These are phyloP conservation scores for Sapayoa aenigma DNA, from an alignment of 2,113 vertebrate genomes.

Conservation along the genomic window DNA sequence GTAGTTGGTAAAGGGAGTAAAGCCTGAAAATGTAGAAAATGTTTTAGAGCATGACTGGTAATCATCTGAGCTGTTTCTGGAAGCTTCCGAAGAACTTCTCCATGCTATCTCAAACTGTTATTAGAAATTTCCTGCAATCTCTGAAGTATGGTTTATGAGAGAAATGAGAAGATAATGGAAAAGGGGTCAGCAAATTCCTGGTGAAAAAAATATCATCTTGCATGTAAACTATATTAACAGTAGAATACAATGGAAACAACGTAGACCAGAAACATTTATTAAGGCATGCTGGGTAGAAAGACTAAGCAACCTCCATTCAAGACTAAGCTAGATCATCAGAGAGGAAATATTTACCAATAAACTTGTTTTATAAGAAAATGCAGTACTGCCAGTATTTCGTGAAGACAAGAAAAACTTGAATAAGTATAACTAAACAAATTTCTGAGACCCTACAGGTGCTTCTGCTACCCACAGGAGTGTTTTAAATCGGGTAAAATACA, in stretches of 20 bases:
- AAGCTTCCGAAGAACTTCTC: background rate
- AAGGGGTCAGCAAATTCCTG: background rate
- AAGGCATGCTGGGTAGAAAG: background rate
- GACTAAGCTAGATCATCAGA: background rate
- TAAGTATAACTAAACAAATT: background rate
- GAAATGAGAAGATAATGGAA: background rate
- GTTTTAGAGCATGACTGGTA: background rate
- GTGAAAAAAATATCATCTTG: background rate
- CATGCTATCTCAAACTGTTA: background rate
- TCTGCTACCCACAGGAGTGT: background rate
- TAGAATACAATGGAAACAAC: background rate
- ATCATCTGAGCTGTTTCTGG: background rate
- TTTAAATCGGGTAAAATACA: background rate
- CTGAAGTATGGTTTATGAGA: background rate
- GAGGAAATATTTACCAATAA: background rate
- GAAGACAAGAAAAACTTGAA: background rate
- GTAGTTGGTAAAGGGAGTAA: background rate
- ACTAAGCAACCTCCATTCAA: background rate
- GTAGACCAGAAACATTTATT: background rate
- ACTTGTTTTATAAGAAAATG: background rate
- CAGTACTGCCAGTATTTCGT: background rate
- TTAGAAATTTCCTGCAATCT: background rate
- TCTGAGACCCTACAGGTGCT: background rate
- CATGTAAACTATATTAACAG: background rate
- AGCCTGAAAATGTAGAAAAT: background rate